Evolutionary conservation across 2,113 vertebrate species (phyloP).

Genomic region (Sporophila hypoxantha): DNA sequence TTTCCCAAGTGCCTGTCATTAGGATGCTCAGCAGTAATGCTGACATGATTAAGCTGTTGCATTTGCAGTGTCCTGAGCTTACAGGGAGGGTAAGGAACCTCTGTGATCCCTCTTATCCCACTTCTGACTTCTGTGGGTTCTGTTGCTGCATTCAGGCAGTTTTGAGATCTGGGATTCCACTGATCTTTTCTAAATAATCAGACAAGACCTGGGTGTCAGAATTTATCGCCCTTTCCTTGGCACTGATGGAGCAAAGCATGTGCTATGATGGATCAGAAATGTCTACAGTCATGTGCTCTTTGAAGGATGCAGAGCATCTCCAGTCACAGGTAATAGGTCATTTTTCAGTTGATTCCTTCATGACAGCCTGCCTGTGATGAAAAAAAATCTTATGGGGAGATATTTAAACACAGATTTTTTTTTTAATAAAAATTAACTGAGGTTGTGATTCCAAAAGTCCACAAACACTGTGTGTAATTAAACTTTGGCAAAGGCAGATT

Average conservation of each 20-base stretch:
- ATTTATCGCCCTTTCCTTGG: not conserved
- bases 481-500: constrained; percentile 26
- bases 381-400: not conserved
- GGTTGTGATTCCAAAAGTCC: not conserved
- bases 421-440: not conserved
- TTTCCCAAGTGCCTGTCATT: not conserved
- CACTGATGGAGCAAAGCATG: not conserved
- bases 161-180: not conserved
- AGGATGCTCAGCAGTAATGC: not conserved
- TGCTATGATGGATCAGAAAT: not conserved
- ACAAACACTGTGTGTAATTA: constrained; percentile 21
- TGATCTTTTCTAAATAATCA: not conserved
- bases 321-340: not conserved
- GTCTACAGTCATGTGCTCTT: not conserved
- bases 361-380: not conserved
- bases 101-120: not conserved
- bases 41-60: not conserved
- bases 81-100: not conserved
- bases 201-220: not conserved
- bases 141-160: not conserved
- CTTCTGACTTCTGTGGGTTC: not conserved
- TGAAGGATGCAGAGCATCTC: not conserved
- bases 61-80: not conserved
- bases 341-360: not conserved
- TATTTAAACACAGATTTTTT: not conserved